phyloP scores from a whole-genome alignment of 2,888 invertebrate genomes.

The Elysia crispata region DNA sequence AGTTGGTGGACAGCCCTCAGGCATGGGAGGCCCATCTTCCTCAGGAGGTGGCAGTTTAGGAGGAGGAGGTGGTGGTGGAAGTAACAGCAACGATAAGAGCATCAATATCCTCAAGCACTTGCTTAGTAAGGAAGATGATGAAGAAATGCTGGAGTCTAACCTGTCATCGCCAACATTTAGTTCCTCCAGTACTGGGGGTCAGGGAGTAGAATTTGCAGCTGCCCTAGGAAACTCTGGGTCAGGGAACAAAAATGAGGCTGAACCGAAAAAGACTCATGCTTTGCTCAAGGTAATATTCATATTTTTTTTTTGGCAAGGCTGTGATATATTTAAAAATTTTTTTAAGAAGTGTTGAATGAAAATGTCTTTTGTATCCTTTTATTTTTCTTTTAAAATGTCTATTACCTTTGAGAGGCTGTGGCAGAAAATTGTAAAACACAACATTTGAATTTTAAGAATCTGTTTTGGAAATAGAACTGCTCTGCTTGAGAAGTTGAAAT shows the following conservation, averaged over 20 bases:
- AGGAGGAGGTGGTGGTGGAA: background rate
- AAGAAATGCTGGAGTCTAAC: conserved; percentile 61
- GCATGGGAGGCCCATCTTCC: conserved; percentile 64
- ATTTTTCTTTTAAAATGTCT: too few relatives aligned
- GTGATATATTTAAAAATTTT: too few relatives aligned
- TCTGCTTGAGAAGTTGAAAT: too few relatives aligned
- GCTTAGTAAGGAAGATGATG: conserved; percentile 84
- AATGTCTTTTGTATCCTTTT: too few relatives aligned
- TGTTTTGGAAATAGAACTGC: too few relatives aligned
- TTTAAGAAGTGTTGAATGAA: too few relatives aligned
- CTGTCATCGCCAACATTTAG: conserved; percentile 45
- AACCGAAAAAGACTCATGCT: conserved; percentile 71
- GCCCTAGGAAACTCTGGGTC: background rate
- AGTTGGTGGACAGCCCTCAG: conserved; percentile 81
- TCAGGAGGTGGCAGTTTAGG: background rate
- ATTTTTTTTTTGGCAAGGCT: too few relatives aligned
- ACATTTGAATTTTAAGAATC: too few relatives aligned
- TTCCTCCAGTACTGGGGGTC: conserved; percentile 37
- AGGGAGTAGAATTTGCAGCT: conserved; percentile 1
- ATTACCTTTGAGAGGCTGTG: too few relatives aligned
- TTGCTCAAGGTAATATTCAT: conserved; percentile 68
- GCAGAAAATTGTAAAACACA: too few relatives aligned
- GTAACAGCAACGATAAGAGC: conserved; percentile 52
- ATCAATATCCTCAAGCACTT: conserved; percentile 79
- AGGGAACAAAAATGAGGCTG: conserved; percentile 73